phyloP scores from a whole-genome alignment of 2,113 vertebrate genomes.

The Misgurnus anguillicaudatus region DNA sequence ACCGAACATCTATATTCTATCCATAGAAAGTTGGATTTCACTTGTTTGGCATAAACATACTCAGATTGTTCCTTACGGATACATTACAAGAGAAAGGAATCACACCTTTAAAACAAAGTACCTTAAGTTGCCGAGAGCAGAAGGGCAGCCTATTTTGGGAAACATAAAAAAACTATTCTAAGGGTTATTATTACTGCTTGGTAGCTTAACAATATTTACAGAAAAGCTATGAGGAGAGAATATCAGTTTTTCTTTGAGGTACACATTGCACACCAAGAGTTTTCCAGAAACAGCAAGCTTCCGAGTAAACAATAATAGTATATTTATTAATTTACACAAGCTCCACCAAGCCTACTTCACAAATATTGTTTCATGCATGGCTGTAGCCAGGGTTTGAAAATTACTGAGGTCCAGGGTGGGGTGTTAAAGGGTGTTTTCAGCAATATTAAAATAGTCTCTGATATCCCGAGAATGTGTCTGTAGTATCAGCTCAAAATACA shows the following conservation, averaged over 20 bases:
- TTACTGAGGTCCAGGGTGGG: too few species aligned
- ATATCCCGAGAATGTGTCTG: too few species aligned
- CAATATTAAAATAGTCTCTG: too few species aligned
- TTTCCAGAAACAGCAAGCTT: background rate
- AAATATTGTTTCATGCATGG: background rate
- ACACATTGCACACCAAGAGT: conserved; percentile 22
- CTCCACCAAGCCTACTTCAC: background rate
- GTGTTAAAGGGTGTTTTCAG: too few species aligned
- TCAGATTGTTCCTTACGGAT: too few species aligned
- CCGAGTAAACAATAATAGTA: conserved; percentile 28
- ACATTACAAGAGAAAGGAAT: too few species aligned
- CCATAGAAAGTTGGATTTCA: background rate
- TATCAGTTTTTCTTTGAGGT: conserved; percentile 9
- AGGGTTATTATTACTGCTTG: conserved; percentile 16
- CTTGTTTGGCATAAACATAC: too few species aligned
- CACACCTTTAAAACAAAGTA: background rate
- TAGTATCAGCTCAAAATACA: too few species aligned
- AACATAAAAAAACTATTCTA: conserved; percentile 34
- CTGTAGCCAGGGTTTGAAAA: too few species aligned
- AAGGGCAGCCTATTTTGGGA: conserved; percentile 3
- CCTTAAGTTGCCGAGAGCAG: background rate
- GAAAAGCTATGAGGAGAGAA: conserved; percentile 17
- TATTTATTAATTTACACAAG: conserved; percentile 17
- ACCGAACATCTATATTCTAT: background rate
- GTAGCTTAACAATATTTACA: conserved; percentile 29